Percentiles rank a stretch among this genome's conserved stretches.
Evolutionary conservation across 2,888 invertebrate species (phyloP).

Genomic region (Zeuzera pyrina): DNA sequence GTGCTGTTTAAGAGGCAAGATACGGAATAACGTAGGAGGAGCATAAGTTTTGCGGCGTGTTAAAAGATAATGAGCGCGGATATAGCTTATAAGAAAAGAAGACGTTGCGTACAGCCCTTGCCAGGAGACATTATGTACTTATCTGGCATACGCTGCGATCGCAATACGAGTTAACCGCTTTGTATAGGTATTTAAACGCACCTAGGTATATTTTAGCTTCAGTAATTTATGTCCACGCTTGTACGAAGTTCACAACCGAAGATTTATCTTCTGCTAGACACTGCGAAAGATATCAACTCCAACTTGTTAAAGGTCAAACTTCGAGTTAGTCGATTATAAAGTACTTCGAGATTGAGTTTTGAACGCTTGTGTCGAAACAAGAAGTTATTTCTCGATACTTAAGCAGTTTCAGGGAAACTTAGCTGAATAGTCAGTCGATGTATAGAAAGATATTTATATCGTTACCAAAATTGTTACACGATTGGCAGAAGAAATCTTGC

Average conservation of each 20-base stretch:
- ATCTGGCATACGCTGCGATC: constrained; percentile 36
- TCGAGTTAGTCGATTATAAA: constrained; percentile 31
- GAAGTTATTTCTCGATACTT: constrained; percentile 22
- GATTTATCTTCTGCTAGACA: constrained; percentile 52
- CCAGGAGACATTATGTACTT: constrained; percentile 51
- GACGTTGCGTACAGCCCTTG: constrained; percentile 50
- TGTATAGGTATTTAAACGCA: constrained; percentile 43
- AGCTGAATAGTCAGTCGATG: too few species aligned
- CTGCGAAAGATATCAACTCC: constrained; percentile 34
- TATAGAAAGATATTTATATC: too few species aligned
- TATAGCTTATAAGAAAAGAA: constrained; percentile 48
- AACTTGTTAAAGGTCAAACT: constrained; percentile 43
- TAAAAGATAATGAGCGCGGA: constrained; percentile 64
- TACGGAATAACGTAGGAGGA: constrained; percentile 51
- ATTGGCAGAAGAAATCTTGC: too few species aligned
- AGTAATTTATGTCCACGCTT: constrained; percentile 51
- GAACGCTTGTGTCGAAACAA: constrained; percentile 24
- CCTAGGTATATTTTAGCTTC: constrained; percentile 40
- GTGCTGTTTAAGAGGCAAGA: constrained; percentile 59
- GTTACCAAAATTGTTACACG: too few species aligned
- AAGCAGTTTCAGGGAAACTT: too few species aligned
- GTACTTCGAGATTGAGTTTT: constrained; percentile 37
- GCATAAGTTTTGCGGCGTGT: constrained; percentile 60
- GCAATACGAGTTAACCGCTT: constrained; percentile 31
- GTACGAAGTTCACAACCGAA: constrained; percentile 44